These are phyloP conservation scores for Conchocele bisecta DNA, from an alignment of 2,888 invertebrate genomes.

Conservation along the genomic window DNA sequence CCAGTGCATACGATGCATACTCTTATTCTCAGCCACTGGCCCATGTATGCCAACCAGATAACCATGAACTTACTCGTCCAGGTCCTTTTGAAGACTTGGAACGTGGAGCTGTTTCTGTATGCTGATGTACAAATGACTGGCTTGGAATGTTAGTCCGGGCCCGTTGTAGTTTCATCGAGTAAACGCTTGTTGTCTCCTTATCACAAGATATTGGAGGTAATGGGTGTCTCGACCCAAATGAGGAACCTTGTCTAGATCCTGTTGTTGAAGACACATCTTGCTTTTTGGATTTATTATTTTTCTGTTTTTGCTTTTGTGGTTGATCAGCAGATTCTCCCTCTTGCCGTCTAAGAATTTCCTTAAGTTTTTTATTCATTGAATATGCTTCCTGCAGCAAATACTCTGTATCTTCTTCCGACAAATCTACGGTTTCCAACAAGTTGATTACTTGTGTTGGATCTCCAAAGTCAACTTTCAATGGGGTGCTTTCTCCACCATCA, in stretches of 20 bases:
- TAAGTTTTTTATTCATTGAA: constrained; percentile 70
- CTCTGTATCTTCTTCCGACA: constrained; percentile 75
- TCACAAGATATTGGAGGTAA: constrained; percentile 48
- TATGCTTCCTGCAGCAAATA: constrained; percentile 71
- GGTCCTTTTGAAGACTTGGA: constrained; percentile 34
- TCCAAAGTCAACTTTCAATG: constrained; percentile 56
- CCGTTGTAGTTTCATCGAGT: constrained; percentile 47
- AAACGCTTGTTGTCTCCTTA: constrained; percentile 31
- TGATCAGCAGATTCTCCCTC: too few species aligned
- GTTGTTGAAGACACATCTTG: constrained; percentile 10
- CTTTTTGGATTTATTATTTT: constrained; percentile 17
- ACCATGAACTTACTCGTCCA: too few species aligned
- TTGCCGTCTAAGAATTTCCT: constrained; percentile 64
- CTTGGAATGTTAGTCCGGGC: constrained; percentile 39
- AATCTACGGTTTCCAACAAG: constrained; percentile 68
- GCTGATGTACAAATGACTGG: background rate
- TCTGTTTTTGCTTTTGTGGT: constrained; percentile 27
- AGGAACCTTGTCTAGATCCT: constrained; percentile 39
- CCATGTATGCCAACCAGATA: too few species aligned
- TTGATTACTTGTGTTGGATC: constrained; percentile 65
- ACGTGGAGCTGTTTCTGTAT: constrained; percentile 8
- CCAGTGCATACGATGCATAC: too few species aligned
- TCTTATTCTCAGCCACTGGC: too few species aligned
- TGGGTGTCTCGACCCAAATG: constrained; percentile 28
- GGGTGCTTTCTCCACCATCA: background rate